These are phyloP conservation scores for Hipparchia sbordonii DNA, from an alignment of 2,888 invertebrate species.

Conservation along the genomic window DNA sequence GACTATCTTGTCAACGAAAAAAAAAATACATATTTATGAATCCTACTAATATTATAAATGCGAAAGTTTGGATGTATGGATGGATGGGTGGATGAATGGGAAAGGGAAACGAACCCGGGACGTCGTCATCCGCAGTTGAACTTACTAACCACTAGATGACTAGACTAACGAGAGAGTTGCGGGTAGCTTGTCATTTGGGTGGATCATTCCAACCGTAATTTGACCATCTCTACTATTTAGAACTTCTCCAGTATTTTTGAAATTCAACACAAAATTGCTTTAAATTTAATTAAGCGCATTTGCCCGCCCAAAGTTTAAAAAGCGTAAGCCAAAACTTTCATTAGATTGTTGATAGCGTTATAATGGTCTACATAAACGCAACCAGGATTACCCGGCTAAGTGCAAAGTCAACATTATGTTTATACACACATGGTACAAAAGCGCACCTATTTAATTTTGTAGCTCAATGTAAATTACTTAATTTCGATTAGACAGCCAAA, in stretches of 20 bases:
- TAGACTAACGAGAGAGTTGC: too few relatives aligned
- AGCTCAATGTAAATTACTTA: conserved; percentile 71
- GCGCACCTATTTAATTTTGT: conserved; percentile 51
- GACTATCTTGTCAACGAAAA: too few relatives aligned
- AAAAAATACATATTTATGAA: too few relatives aligned
- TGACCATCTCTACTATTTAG: not conserved
- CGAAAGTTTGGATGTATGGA: too few relatives aligned
- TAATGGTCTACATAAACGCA: conserved; percentile 62
- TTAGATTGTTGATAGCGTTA: conserved; percentile 50
- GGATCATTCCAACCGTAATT: not conserved
- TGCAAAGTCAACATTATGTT: conserved; percentile 42
- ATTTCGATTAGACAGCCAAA: conserved; percentile 67
- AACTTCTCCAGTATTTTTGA: too few relatives aligned
- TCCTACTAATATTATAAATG: too few relatives aligned
- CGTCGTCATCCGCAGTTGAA: too few relatives aligned
- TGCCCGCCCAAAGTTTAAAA: conserved; percentile 30
- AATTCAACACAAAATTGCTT: conserved; percentile 36
- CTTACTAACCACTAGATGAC: too few relatives aligned
- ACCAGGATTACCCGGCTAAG: conserved; percentile 45
- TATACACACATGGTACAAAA: conserved; percentile 7
- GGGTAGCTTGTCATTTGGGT: too few relatives aligned
- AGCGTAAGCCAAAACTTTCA: conserved; percentile 41
- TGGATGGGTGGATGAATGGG: too few relatives aligned
- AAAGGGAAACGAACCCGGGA: too few relatives aligned
- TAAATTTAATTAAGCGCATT: conserved; percentile 40